Base-by-base conservation (phyloP, 1,140 invertebrate species). In the Sinonovacula constricta region DNA sequence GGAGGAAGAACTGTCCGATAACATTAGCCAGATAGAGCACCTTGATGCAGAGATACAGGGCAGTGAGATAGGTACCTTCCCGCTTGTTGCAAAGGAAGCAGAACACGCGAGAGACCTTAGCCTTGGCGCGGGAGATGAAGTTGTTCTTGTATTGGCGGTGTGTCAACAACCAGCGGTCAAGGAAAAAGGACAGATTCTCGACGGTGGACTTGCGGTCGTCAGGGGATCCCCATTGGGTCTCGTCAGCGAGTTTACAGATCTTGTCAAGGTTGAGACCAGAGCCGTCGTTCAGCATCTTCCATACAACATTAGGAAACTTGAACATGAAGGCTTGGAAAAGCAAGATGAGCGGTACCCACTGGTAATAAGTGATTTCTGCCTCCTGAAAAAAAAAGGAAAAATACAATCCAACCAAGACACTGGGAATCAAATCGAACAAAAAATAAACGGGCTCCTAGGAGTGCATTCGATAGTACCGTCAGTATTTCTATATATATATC, bases 331-430 rank as follows among this genome's bases (percentile, higher is more conserved):
- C 97, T 96, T 97, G 93, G 89, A 98, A 96, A 90, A 98, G 97
- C 89, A 98, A 97, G 2, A 97, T 95, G 91, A 98, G 97, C 89
- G 97, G 97, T 45, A 98, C 97, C 97, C 97, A 98, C 82, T 93
- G 97, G 90, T 99, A 99, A 91, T 99, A 99, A 24, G 95, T 94
- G 87, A 90, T 77, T 56, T 90, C 87, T 28, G 96, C 85, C 96
- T 68, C 87, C 59, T 87, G 81, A 91, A 65, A 92, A 86, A 51
- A 84, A 88, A 22, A 88, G 87, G n/a, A 92, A 79, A 53, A 92
- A 90, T 31, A 81, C 74, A 77, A 92, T 15, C 7, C 10, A 49
- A n/a, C n/a, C n/a, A n/a, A n/a, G n/a, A n/a, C n/a, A n/a, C n/a
- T n/a, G 39, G 39, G 39, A 10, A 45, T 7, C 18, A 18, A 45